These are phyloP conservation scores for Lordiphosa andalusiaca DNA, from an alignment of 2,888 invertebrate species.

Conservation along the genomic window DNA sequence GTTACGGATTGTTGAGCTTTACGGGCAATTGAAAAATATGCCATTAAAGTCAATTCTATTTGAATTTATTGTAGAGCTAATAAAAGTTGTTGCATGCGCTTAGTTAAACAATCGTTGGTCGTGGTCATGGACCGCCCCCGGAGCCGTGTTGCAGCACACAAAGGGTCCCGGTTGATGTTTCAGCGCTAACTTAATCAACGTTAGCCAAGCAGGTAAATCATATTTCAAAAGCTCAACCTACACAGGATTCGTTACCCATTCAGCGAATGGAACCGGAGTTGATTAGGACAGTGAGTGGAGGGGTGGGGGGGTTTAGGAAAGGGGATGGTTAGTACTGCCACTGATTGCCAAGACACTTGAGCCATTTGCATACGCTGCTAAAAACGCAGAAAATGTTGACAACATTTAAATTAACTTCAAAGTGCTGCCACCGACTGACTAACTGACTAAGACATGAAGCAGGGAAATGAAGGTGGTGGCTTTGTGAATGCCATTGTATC, in stretches of 20 bases:
- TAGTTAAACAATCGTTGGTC: constrained; percentile 41
- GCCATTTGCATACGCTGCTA: constrained; percentile 70
- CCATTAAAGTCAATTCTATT: constrained; percentile 41
- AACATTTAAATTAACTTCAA: constrained; percentile 77
- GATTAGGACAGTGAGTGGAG: neutral
- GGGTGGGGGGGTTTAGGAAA: no score
- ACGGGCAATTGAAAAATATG: constrained; percentile 44
- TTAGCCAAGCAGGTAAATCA: constrained; percentile 28
- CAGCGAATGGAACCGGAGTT: constrained; percentile 10
- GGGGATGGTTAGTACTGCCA: constrained; percentile 25
- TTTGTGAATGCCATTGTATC: constrained; percentile 14
- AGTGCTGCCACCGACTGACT: constrained; percentile 60
- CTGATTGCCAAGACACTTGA: constrained; percentile 56
- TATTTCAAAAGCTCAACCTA: constrained; percentile 21
- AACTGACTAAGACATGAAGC: constrained; percentile 9
- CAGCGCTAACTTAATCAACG: constrained; percentile 29
- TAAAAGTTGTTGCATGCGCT: constrained; percentile 31
- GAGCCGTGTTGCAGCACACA: constrained; percentile 25
- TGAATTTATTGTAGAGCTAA: constrained; percentile 33
- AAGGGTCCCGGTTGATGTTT: constrained; percentile 17
- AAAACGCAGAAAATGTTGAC: constrained; percentile 65
- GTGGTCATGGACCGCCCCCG: no score
- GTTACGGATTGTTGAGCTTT: constrained; percentile 31
- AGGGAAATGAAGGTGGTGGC: constrained; percentile 13
- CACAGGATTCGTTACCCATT: constrained; percentile 4